Conservation (phyloP, 2,888 invertebrate genomes). For the Caenorhabditis doughertyi region DNA sequence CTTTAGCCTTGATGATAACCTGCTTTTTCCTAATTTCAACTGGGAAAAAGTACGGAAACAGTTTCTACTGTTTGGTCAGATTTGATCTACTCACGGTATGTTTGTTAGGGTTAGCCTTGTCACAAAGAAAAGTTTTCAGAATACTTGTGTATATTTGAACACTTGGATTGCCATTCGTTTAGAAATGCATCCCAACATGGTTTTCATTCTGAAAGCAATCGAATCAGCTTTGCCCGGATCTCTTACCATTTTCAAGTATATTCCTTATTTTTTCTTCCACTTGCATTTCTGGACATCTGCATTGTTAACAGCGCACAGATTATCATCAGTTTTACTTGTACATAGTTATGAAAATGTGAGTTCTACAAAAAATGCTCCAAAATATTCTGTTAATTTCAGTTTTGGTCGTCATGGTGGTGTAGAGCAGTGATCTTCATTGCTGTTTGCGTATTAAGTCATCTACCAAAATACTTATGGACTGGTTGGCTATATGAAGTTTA, state of each 20-base stretch:
- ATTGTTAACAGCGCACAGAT: conserved; percentile 3
- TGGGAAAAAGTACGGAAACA: background rate
- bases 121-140: background rate
- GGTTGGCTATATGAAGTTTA: conserved; percentile 3
- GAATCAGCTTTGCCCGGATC: conserved; percentile 2
- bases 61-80: conserved; percentile 8
- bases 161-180: conserved; percentile 25
- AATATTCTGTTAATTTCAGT: background rate
- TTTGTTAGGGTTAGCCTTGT: background rate
- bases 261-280: conserved; percentile 19
- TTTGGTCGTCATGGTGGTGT: conserved; percentile 6
- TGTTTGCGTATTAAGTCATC: background rate
- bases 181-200: background rate
- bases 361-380: background rate
- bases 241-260: conserved; percentile 12
- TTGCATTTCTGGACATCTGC: conserved; percentile 25
- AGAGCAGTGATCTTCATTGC: background rate
- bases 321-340: background rate
- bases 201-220: background rate
- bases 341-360: background rate
- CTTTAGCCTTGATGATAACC: background rate
- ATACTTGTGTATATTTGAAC: conserved; percentile 10
- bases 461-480: background rate
- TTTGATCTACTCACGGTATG: conserved; percentile 14
- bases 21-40: background rate